Conservation (phyloP, 1,140 invertebrate genomes). For the Pinna nobilis region DNA sequence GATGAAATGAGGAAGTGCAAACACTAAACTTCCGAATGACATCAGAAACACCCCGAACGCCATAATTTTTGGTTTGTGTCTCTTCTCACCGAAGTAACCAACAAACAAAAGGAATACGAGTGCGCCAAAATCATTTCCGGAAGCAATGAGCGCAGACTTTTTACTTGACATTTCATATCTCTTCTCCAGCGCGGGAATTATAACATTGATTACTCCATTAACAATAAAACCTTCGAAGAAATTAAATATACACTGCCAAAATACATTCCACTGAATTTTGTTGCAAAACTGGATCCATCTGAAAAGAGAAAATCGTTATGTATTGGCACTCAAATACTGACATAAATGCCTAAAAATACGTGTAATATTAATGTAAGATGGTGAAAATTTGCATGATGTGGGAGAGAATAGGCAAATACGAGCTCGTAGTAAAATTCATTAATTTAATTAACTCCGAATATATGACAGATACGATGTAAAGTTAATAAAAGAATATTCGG, state of each 20-base stretch:
- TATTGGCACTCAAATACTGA: too few species aligned
- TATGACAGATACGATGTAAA: too few species aligned
- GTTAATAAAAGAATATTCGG: too few species aligned
- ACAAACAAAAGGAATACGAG: conserved; percentile 86
- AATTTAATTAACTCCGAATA: too few species aligned
- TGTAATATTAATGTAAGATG: too few species aligned
- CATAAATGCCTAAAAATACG: too few species aligned
- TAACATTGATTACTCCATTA: conserved; percentile 89
- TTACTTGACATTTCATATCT: conserved; percentile 84
- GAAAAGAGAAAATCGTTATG: too few species aligned
- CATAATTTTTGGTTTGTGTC: conserved; percentile 85
- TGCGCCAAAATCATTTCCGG: conserved; percentile 87
- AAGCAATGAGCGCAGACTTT: conserved; percentile 85
- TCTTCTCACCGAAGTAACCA: conserved; percentile 86
- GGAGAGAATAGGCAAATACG: too few species aligned
- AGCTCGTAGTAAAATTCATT: too few species aligned
- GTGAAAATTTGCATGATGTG: too few species aligned
- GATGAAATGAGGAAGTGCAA: conserved; percentile 93
- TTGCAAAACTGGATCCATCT: conserved; percentile 53
- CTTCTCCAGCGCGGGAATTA: conserved; percentile 89
- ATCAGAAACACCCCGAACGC: conserved; percentile 87
- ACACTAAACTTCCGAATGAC: conserved; percentile 85
- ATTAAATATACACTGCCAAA: conserved; percentile 55
- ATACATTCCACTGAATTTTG: conserved; percentile 48
- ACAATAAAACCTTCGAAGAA: conserved; percentile 83